Percentiles rank a stretch among this genome's conserved stretches.
Conservation (phyloP, 2,113 vertebrate genomes). For the Leiothrix lutea region DNA sequence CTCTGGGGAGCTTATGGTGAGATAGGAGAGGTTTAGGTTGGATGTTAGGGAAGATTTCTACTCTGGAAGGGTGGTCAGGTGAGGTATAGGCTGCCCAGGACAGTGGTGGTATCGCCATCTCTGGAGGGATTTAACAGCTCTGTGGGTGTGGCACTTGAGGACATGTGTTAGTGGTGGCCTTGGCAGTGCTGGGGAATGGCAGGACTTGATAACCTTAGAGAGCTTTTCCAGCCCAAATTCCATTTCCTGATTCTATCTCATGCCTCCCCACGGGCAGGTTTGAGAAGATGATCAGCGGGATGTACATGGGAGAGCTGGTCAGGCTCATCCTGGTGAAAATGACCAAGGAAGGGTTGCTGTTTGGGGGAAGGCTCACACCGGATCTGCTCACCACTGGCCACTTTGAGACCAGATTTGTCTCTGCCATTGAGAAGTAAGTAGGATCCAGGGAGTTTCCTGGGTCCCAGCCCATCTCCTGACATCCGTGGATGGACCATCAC, state of each 20-base stretch:
- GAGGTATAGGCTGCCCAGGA: background rate
- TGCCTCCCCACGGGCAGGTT: conserved; percentile 73
- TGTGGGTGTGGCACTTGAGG: background rate
- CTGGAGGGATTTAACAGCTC: background rate
- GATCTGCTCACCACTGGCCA: conserved; percentile 82
- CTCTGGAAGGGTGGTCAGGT: background rate
- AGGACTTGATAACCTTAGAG: background rate
- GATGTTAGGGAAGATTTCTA: background rate
- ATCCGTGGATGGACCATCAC: fast-evolving
- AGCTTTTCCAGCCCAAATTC: background rate
- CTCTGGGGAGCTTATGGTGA: fast-evolving
- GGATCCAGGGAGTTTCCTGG: fast-evolving
- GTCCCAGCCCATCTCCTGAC: background rate
- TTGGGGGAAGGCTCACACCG: conserved; percentile 81
- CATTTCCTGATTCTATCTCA: background rate
- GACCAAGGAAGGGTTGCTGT: conserved; percentile 87
- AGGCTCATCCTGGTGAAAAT: conserved; percentile 94
- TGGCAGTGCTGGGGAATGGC: background rate
- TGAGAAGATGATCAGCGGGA: conserved; percentile 98
- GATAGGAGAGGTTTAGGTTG: background rate
- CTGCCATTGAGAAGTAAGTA: conserved; percentile 86
- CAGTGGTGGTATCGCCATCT: background rate
- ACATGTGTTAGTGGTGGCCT: background rate
- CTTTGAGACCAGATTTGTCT: conserved; percentile 88
- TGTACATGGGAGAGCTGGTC: conserved; percentile 98